Conservation (phyloP, 2,113 vertebrate genomes). For the Cyrtonyx montezumae region DNA sequence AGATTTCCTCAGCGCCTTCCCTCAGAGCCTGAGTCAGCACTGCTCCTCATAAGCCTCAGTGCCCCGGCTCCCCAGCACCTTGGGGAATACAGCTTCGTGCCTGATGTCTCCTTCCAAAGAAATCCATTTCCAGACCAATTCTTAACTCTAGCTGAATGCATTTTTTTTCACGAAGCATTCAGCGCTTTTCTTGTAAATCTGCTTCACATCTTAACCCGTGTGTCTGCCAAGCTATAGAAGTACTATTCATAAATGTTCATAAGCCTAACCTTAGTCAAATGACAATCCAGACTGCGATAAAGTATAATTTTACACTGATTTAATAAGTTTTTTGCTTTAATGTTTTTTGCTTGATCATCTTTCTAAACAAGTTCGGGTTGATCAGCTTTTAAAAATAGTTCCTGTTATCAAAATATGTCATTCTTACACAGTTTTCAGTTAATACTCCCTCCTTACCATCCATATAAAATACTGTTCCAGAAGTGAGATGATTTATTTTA, state of each 20-base stretch:
- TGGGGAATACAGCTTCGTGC: background rate
- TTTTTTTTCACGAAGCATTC: background rate
- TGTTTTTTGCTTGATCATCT: background rate
- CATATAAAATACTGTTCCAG: background rate
- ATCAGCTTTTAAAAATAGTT: background rate
- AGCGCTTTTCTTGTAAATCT: background rate
- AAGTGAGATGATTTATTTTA: background rate
- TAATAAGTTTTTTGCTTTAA: background rate
- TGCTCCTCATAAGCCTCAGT: background rate
- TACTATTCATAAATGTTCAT: background rate
- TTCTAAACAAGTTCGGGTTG: background rate
- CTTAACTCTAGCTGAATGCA: background rate
- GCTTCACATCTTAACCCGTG: background rate
- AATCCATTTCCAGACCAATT: background rate
- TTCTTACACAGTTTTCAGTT: background rate
- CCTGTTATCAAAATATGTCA: background rate
- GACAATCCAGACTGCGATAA: background rate
- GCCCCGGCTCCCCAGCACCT: background rate
- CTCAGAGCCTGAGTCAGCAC: background rate
- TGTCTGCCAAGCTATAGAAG: background rate
- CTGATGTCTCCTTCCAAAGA: background rate
- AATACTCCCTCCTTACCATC: background rate
- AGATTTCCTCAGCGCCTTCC: conserved; percentile 39
- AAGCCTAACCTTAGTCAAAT: background rate
- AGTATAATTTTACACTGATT: background rate